Evolutionary conservation across 2,797 vertebrate species (phyloP), one percentile per base, ranked within the genome.

Genomic region (Hypotaenidia philippensis): DNA sequence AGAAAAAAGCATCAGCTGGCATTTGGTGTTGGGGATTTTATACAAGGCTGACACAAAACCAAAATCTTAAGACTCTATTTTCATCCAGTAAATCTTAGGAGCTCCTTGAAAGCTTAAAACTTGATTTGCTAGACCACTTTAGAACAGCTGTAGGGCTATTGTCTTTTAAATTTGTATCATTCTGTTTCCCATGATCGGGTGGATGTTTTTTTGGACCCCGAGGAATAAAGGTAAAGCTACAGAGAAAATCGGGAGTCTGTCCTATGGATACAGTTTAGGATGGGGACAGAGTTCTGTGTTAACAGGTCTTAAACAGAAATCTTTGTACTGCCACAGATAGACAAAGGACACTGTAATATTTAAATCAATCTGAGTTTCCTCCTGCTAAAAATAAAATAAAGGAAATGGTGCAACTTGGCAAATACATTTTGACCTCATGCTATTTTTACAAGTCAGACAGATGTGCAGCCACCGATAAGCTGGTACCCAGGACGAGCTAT

Each of bases 391-490:
- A 96, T 84, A 96, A 93, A 93, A 91, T 55, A 88, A 96, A 95
- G 75, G 55, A 66, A 94, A 90, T 66, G 36, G 65, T 95, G 85
- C 45, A 47, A 97, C 92, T 94, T 96, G 96, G 61, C 59, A 95
- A 97, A 96, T 93, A 60, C 90, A 89, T 96, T 93, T 96, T 97
- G 90, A 97, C 96, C 96, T 97, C 78, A 55, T 97, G 87, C 93
- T 97, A 95, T 97, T 98, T 98, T 97, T 97, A 87, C 84, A 95
- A 97, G 93, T 96, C 95, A 97, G 96, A 96, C 94, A 97, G 96
- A 97, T 97, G 87, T 95, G 90, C 80, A 68, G 93, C 55, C 86
- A 84, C 93, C 1, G 53, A 91, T 97, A 95, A 97, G 96, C 93
- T 95, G 69, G 71, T 96, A 90, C 72, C 91, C 82, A 61, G 88